Base-by-base conservation (phyloP, 2,888 invertebrate species). In the Eustalomyia histrio region DNA sequence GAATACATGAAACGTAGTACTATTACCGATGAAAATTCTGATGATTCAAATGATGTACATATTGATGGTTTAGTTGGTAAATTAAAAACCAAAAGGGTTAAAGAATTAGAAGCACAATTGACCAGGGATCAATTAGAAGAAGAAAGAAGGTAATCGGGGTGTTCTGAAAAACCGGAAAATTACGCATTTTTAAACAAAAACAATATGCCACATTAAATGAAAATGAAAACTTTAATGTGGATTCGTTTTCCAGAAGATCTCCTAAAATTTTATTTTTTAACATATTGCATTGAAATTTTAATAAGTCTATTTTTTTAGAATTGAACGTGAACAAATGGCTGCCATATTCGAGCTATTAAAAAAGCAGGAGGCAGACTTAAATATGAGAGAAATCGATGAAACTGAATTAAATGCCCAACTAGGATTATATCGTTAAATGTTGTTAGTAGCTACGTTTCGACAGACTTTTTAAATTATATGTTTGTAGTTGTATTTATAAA, bases 331-430 rank as follows among this genome's bases (percentile, higher is more conserved):
- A 73, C 91, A 91, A 78, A 83, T 91, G 83, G 88, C 89, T 21
- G 91, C 90, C 2, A 91, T 91, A 79, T 90, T 90, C 79, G 90
- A 91, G 29, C 85, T 91, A 7, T 83, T 91, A 9, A 90, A 91
- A 68, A 88, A 90, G 64, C 91, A 91, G 79, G 90, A 91, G 79
- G 88, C 90, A 12, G 91, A 91, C 79, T 86, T 91, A 16, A 90
- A 91, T 79, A 89, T 91, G 80, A 80, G 83, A 29, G 84, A 84
- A 71, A 83, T 85, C 10, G 82, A 84, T 61, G 83, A 84, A 57
- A 57, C 63, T 5, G 84, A 85, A 58, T 75, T 85, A 50, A 76
- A 79, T 14, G 84, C 83, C 58, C 85, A 85, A 79, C 57, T 85
- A 50, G 58, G 79, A 63, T 72, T 85, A 65, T 85, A 85, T 79